Base-by-base conservation (phyloP, 2,113 vertebrate genomes). In the Microtus pennsylvanicus region DNA sequence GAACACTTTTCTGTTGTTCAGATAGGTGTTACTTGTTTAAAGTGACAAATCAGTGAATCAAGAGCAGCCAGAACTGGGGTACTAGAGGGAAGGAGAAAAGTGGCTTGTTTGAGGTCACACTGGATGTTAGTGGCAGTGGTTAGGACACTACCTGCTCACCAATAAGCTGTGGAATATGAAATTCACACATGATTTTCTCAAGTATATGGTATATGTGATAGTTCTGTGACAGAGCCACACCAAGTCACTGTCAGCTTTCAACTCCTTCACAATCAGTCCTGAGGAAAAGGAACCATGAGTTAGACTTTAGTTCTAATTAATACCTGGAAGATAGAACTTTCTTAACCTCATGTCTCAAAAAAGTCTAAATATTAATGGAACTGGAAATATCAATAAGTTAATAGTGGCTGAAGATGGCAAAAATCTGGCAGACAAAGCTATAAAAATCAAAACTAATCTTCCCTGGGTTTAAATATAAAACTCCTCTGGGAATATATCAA, bases 401-500 rank as follows among this genome's bases (percentile, higher is more conserved):
- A 96, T 97, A 96, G 74, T 97, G 94, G 94, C 93, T 97, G 87
- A 89, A 96, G 90, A 97, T 96, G 94, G 96, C 96, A 98, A 97
- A 47, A 94, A 98, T 98, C 92, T 95, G 97, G 97, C 91, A 98
- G 91, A 94, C 96, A 97, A 98, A 97, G 94, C 86, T 87, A 97
- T 95, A 98, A 98, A 98, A 97, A 98, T 97, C 77, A 80, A 98
- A 97, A 98, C 97, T 94, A 98, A 96, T 95, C 96, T 94, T 98
- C 96, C 96, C 96, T 97, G 90, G 93, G 94, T 98, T 89, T 97
- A 98, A 98, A 98, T 98, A 97, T 96, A 98, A 98, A 98, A 97
- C 93, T 97, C 96, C 95, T 97, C 95, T 98, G 97, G 97, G 24
- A 98, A 97, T 81, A 87, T 97, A 95, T 90, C 97, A 97, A 87